phyloP scores from a whole-genome alignment of 2,113 vertebrate species.

The Probosciger aterrimus region DNA sequence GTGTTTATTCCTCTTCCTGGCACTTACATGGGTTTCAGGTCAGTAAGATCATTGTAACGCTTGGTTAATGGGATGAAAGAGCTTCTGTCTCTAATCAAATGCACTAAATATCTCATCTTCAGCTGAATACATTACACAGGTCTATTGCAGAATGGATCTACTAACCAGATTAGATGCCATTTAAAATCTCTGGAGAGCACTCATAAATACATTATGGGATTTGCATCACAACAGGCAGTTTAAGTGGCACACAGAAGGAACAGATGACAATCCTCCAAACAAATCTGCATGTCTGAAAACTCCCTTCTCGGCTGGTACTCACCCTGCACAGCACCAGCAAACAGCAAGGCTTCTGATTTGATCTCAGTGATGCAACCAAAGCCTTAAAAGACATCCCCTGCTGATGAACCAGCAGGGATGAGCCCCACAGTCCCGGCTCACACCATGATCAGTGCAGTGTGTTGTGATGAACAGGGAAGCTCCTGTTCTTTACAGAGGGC shows the following conservation, averaged over 20 bases:
- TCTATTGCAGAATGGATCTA: not conserved
- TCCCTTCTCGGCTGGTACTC: not conserved
- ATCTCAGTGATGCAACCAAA: not conserved
- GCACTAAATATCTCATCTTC: not conserved
- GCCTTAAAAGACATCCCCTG: not conserved
- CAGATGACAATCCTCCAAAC: slow-evolving; percentile 24
- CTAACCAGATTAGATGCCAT: slow-evolving; percentile 49
- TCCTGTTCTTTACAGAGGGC: not conserved
- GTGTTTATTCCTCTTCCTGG: not conserved
- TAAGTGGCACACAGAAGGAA: slow-evolving; percentile 34
- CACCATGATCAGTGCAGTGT: accelerated
- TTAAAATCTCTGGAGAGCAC: slow-evolving; percentile 49
- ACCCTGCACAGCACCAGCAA: not conserved
- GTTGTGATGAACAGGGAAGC: not conserved
- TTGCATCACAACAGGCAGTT: slow-evolving; percentile 60
- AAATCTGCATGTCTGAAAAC: slow-evolving; percentile 35
- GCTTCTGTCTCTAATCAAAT: not conserved
- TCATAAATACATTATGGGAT: slow-evolving; percentile 15
- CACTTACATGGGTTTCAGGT: not conserved
- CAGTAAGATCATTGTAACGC: not conserved
- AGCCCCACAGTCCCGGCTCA: not conserved
- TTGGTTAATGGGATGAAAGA: not conserved
- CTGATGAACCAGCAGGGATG: not conserved
- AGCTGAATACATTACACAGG: not conserved
- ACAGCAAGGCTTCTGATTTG: not conserved